phyloP scores from a whole-genome alignment of 2,888 invertebrate genomes.

The Stratiomys singularior region DNA sequence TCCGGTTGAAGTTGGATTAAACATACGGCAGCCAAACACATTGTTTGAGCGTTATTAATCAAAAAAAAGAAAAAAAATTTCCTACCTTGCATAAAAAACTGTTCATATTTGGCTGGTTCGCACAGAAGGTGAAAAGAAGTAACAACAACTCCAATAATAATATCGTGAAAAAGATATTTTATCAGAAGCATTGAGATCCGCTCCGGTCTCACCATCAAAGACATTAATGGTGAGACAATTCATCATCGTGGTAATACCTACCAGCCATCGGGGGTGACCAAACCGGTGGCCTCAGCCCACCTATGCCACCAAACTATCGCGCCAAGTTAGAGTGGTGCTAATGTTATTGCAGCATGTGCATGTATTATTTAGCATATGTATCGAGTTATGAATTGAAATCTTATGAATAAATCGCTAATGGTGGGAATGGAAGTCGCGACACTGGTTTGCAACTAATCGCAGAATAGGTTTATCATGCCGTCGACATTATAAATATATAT shows the following conservation, averaged over 20 bases:
- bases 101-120: not conserved
- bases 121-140: not conserved
- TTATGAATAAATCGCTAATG: not conserved
- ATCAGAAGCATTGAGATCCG: constrained; percentile 6
- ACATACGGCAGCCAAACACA: not conserved
- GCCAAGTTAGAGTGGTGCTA: not conserved
- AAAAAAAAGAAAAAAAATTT: not conserved
- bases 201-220: not conserved
- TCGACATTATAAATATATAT: not conserved
- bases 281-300: constrained; percentile 23
- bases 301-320: not conserved
- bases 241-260: constrained; percentile 21
- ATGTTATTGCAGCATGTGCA: constrained; percentile 19
- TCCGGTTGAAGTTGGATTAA: constrained; percentile 27
- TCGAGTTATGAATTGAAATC: constrained; percentile 8
- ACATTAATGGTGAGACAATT: constrained; percentile 23
- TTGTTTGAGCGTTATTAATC: not conserved
- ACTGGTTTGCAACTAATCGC: constrained; percentile 16
- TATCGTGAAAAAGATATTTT: constrained; percentile 17
- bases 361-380: constrained; percentile 2
- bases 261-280: constrained; percentile 10
- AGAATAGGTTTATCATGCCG: constrained; percentile 22
- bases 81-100: not conserved
- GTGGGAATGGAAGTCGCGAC: constrained; percentile 27
- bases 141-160: no score